Evolutionary conservation across 2,113 vertebrate genomes (phyloP).

Genomic region (Ramphastos sulfuratus): DNA sequence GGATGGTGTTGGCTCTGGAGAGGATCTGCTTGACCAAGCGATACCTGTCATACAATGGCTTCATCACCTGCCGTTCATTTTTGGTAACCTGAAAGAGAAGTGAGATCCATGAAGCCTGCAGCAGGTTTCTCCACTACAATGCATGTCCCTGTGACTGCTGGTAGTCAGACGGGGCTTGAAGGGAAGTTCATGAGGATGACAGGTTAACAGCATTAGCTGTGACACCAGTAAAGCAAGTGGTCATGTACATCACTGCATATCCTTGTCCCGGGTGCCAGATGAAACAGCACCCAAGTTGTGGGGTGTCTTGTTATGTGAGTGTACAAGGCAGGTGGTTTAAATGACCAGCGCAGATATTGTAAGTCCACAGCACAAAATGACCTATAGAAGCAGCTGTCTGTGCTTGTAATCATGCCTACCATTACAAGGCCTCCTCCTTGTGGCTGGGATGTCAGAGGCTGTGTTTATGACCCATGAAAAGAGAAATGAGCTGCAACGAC

Average conservation of each 20-base stretch:
- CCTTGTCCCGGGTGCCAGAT: neutral
- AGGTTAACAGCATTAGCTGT: neutral
- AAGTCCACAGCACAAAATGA: neutral
- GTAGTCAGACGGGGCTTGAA: neutral
- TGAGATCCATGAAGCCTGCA: neutral
- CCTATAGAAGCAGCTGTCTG: neutral
- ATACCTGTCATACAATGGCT: conserved; percentile 95
- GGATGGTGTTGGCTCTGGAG: conserved; percentile 88
- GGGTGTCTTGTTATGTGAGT: neutral
- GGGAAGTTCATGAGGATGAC: neutral
- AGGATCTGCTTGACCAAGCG: conserved; percentile 97
- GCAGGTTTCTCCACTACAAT: neutral
- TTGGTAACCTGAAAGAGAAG: conserved; percentile 84
- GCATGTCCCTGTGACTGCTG: neutral
- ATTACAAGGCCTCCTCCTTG: neutral
- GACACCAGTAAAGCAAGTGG: neutral
- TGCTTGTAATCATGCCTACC: neutral
- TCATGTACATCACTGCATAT: accelerated
- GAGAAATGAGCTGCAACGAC: neutral
- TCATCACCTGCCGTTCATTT: conserved; percentile 92
- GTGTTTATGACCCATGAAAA: neutral
- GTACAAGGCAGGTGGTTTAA: neutral
- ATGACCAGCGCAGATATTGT: neutral
- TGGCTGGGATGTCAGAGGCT: neutral
- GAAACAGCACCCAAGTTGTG: neutral